Evolutionary conservation across 2,113 vertebrate genomes (phyloP).

Genomic region (Pteropus alecto): DNA sequence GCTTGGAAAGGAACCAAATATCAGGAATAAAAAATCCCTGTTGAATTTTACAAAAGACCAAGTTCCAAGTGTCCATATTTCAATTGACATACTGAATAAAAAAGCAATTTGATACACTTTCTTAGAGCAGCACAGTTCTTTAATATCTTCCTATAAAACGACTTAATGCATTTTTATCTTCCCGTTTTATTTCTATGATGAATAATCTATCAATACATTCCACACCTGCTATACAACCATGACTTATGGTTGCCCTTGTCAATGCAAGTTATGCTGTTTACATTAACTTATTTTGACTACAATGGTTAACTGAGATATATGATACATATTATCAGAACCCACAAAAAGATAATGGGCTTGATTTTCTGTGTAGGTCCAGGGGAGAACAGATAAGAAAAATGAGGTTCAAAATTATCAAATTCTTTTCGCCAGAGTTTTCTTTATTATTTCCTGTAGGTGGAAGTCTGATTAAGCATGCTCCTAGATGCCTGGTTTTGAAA

Average conservation of each 20-base stretch:
- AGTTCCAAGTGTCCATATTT: slow-evolving; percentile 47
- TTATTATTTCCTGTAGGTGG: not conserved
- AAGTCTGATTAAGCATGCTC: not conserved
- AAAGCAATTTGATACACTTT: slow-evolving; percentile 58
- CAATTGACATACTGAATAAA: slow-evolving; percentile 48
- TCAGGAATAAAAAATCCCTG: not conserved
- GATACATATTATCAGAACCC: not conserved
- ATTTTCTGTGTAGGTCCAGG: not conserved
- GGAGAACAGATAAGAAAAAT: not conserved
- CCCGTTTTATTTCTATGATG: slow-evolving; percentile 45
- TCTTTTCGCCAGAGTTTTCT: not conserved
- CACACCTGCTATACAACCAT: not conserved
- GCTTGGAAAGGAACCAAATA: slow-evolving; percentile 45
- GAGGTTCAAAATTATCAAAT: not conserved
- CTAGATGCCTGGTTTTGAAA: not conserved
- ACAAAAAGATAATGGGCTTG: not conserved
- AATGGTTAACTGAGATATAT: not conserved
- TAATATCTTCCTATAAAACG: slow-evolving; percentile 45
- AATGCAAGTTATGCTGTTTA: not conserved
- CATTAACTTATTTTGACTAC: slow-evolving; percentile 8
- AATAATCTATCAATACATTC: not conserved
- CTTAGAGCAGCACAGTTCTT: not conserved
- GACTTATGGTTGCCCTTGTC: not conserved
- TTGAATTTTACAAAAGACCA: not conserved
- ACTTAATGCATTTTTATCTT: slow-evolving; percentile 51